A percentile compares a stretch with the other conserved stretches of the same genome.
Evolutionary conservation across 2,113 vertebrate species (phyloP).

Genomic region (Raphicerus campestris): DNA sequence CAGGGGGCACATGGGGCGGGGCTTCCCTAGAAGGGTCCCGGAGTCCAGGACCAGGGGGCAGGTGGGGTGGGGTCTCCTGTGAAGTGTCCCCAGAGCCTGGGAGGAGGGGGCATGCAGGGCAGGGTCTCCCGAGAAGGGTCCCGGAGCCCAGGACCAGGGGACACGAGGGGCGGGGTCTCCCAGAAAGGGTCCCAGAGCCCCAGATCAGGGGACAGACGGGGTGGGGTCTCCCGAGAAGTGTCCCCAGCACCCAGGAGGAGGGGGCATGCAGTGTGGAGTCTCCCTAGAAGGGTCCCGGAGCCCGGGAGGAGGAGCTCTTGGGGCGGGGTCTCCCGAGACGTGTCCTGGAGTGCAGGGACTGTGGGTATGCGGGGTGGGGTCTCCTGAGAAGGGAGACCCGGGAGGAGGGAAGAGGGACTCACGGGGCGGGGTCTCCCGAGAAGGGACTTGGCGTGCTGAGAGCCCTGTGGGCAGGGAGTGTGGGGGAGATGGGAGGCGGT

Average conservation of each 20-base stretch:
- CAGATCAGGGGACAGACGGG: rapidly evolving
- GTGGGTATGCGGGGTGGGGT: neutral
- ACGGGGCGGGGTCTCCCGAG: neutral
- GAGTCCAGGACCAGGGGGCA: too few relatives aligned
- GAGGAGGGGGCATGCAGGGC: too few relatives aligned
- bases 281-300: too few relatives aligned
- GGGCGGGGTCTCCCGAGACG: neutral
- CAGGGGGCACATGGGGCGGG: rapidly evolving
- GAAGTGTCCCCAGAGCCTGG: too few relatives aligned
- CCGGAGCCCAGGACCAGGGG: neutral
- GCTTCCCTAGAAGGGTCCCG: too few relatives aligned
- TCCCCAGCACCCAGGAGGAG: too few relatives aligned
- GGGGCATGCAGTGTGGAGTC: rapidly evolving
- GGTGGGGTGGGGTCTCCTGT: too few relatives aligned
- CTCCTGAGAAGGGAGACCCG: neutral
- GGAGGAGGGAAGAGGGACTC: too few relatives aligned
- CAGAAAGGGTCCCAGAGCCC: neutral
- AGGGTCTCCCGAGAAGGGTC: neutral
- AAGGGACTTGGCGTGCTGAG: rapidly evolving
- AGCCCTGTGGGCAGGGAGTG: rapidly evolving
- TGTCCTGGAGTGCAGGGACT: neutral
- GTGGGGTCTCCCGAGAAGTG: neutral
- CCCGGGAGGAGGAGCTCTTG: rapidly evolving
- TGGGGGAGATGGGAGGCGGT: too few relatives aligned
- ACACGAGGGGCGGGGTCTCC: rapidly evolving